Evolutionary conservation across 2,888 invertebrate species (phyloP).

Genomic region (Rotaria socialis): DNA sequence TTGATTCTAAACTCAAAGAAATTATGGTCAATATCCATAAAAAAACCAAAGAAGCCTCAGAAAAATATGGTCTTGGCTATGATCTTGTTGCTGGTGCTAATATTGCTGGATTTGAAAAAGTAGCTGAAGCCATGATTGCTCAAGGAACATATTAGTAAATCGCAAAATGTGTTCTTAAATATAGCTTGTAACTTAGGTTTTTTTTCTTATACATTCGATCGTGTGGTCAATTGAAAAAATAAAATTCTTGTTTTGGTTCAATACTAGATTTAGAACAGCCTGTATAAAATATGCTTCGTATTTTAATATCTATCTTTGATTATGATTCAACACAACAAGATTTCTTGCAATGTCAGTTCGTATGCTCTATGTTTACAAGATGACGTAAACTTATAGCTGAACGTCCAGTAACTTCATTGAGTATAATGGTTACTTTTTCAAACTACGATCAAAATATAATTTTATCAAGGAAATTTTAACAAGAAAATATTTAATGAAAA

Average conservation of each 20-base stretch:
- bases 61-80: constrained; percentile 5
- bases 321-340: too few relatives aligned
- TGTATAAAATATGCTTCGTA: too few relatives aligned
- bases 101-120: constrained; percentile 36
- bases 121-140: constrained; percentile 26
- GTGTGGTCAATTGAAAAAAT: neutral
- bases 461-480: too few relatives aligned
- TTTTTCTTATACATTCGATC: neutral
- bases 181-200: neutral
- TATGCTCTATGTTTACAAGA: too few relatives aligned
- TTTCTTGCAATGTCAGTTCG: too few relatives aligned
- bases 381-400: too few relatives aligned
- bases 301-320: too few relatives aligned
- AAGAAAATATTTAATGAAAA: too few relatives aligned
- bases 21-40: constrained; percentile 29
- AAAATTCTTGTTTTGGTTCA: neutral
- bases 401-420: too few relatives aligned
- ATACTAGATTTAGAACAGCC: neutral
- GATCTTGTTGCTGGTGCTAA: constrained; percentile 35
- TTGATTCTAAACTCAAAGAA: constrained; percentile 27
- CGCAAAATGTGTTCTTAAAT: too few relatives aligned
- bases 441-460: too few relatives aligned
- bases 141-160: neutral
- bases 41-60: constrained; percentile 13
- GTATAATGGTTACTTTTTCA: too few relatives aligned